These are phyloP conservation scores for Clunio marinus DNA, from an alignment of 2,888 invertebrate genomes.

Conservation along the genomic window DNA sequence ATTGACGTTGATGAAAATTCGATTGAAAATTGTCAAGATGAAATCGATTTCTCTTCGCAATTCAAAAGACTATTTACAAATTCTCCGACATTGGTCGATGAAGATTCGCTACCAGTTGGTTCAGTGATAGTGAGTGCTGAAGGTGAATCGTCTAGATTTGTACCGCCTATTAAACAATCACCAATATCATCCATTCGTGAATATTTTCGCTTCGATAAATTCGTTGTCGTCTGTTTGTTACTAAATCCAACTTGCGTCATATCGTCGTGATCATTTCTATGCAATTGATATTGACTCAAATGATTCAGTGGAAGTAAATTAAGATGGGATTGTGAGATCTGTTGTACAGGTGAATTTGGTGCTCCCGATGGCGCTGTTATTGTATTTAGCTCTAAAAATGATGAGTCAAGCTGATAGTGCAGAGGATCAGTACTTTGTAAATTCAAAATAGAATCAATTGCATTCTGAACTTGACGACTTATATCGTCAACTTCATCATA, in stretches of 20 bases:
- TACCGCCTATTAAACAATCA: slow-evolving; percentile 48
- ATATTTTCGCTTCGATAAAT: slow-evolving; percentile 32
- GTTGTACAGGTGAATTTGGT: slow-evolving; percentile 40
- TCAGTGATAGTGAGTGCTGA: slow-evolving; percentile 33
- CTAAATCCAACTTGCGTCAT: background rate
- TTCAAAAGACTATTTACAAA: slow-evolving; percentile 46
- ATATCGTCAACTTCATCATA: slow-evolving; percentile 57
- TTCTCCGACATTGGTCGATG: slow-evolving; percentile 27
- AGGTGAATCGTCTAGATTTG: slow-evolving; percentile 43
- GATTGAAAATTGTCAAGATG: slow-evolving; percentile 50
- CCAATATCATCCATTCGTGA: slow-evolving; percentile 48
- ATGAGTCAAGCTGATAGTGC: slow-evolving; percentile 46
- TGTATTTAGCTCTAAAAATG: slow-evolving; percentile 29
- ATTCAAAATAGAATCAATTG: slow-evolving; percentile 74
- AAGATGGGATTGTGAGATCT: slow-evolving; percentile 48
- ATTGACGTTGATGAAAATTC: slow-evolving; percentile 41
- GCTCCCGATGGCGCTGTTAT: slow-evolving; percentile 20
- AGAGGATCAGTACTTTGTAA: slow-evolving; percentile 56
- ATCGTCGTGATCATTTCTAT: slow-evolving; percentile 26
- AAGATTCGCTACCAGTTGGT: background rate
- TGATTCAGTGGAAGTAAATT: slow-evolving; percentile 2
- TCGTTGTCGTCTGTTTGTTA: slow-evolving; percentile 8
- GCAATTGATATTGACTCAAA: slow-evolving; percentile 34
- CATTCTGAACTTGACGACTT: slow-evolving; percentile 73
- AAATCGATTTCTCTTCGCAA: slow-evolving; percentile 56